These are phyloP conservation scores for Dusona sp. DNA, from an alignment of 2,888 invertebrate species.

Conservation along the genomic window DNA sequence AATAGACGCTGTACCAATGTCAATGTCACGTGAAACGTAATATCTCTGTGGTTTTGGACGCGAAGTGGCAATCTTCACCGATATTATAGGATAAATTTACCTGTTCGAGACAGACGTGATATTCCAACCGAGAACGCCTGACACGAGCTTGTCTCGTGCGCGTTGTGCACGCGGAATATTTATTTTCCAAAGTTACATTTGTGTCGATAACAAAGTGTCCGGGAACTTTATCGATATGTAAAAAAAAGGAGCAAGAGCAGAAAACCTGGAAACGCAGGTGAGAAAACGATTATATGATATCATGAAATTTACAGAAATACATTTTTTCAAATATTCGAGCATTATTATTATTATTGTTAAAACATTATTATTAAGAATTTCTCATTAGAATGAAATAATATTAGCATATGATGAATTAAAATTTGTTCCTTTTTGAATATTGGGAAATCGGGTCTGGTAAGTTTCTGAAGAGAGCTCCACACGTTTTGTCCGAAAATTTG, in stretches of 20 bases:
- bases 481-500: neutral
- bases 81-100: slow-evolving; percentile 4
- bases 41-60: neutral
- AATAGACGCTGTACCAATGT: neutral
- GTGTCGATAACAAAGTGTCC: slow-evolving; percentile 3
- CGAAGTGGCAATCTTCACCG: neutral
- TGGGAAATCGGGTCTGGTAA: too few species aligned
- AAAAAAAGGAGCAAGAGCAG: neutral
- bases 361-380: neutral
- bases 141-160: neutral
- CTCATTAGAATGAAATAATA: too few species aligned
- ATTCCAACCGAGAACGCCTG: neutral
- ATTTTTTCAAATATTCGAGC: neutral
- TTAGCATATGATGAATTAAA: too few species aligned
- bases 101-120: slow-evolving; percentile 1
- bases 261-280: neutral
- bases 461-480: too few species aligned
- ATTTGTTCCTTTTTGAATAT: too few species aligned
- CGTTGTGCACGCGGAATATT: neutral
- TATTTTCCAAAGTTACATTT: slow-evolving; percentile 1
- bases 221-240: neutral
- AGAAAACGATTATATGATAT: neutral
- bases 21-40: neutral
- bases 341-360: neutral
- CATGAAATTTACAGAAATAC: too few species aligned